These are phyloP conservation scores for Synergus japonicus DNA, from an alignment of 2,888 invertebrate genomes.

Conservation along the genomic window DNA sequence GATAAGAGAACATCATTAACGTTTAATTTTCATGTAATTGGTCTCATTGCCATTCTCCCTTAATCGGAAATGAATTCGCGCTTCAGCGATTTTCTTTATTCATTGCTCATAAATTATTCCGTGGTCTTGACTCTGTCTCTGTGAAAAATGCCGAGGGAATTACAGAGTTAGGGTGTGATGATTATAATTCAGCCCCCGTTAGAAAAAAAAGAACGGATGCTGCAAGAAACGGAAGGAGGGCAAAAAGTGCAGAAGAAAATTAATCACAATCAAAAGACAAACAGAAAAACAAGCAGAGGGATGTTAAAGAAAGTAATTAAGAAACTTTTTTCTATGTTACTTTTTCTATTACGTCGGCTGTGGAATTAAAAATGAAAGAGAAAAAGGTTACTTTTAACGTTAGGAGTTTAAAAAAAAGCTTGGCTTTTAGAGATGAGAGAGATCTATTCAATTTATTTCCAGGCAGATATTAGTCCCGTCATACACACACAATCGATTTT, in stretches of 20 bases:
- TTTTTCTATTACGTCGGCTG: background rate
- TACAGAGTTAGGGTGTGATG: background rate
- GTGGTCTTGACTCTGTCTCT: background rate
- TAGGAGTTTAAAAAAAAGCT: background rate
- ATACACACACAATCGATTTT: background rate
- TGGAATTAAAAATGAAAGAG: background rate
- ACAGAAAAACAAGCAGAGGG: background rate
- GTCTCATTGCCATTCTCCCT: background rate
- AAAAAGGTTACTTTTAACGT: background rate
- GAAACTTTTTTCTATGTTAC: background rate
- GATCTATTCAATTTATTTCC: background rate
- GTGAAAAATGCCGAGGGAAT: background rate
- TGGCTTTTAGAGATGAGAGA: background rate
- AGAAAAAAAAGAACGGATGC: background rate
- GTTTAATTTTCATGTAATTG: background rate
- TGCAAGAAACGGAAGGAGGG: background rate
- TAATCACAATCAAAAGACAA: background rate
- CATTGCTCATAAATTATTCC: slow-evolving; percentile 10
- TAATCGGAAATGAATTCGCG: background rate
- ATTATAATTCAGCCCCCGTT: background rate
- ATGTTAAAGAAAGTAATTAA: background rate
- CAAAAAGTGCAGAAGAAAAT: background rate
- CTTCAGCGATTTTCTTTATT: slow-evolving; percentile 5
- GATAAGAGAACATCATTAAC: background rate
- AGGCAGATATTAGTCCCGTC: background rate